These are phyloP conservation scores for Cataglyphis hispanica DNA, from an alignment of 1,140 invertebrate species.

Conservation along the genomic window DNA sequence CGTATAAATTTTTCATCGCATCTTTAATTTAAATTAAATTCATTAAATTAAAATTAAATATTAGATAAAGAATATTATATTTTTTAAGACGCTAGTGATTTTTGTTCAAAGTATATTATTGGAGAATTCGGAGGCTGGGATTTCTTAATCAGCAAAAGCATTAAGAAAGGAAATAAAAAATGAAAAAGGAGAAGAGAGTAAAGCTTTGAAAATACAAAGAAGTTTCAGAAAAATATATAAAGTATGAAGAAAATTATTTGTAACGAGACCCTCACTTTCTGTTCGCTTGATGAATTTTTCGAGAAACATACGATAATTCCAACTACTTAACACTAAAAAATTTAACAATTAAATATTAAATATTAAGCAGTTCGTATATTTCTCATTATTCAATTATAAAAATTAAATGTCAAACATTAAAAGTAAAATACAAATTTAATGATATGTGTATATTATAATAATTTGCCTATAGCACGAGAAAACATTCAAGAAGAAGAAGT, in stretches of 20 bases:
- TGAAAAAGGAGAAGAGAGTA: not conserved
- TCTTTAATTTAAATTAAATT: constrained; percentile 11
- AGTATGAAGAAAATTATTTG: constrained; percentile 14
- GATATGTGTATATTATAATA: not conserved
- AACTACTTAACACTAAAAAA: not conserved
- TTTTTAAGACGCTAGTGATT: not conserved
- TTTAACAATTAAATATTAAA: too few relatives aligned
- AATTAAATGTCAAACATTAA: constrained; percentile 19
- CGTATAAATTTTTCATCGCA: not conserved
- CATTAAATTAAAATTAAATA: not conserved
- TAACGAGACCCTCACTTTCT: not conserved
- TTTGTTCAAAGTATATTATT: not conserved
- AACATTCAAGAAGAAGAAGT: constrained; percentile 1
- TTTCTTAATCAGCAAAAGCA: not conserved
- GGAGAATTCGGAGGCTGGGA: not conserved
- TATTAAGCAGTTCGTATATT: too few relatives aligned
- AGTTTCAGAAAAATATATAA: constrained; percentile 24
- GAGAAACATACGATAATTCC: not conserved
- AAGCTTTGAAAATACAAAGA: not conserved
- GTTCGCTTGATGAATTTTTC: not conserved
- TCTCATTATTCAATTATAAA: not conserved
- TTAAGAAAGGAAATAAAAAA: not conserved
- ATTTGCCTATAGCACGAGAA: not conserved
- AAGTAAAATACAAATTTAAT: not conserved
- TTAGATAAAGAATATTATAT: not conserved